phyloP scores from a whole-genome alignment of 2,797 vertebrate genomes.

The Helicolenus hilgendorfi region DNA sequence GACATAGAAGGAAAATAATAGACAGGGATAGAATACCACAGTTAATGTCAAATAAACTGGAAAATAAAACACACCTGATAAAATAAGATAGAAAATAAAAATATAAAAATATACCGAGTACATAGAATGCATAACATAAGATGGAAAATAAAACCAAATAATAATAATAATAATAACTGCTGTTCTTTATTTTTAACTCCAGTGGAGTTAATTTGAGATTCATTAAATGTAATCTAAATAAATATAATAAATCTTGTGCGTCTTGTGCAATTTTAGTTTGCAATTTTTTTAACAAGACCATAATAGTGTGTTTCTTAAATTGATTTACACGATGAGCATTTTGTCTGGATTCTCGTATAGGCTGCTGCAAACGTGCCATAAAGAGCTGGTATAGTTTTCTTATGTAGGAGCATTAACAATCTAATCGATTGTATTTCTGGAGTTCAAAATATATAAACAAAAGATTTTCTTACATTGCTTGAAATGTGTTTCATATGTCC shows the following conservation, averaged over 20 bases:
- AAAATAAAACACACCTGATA: neutral
- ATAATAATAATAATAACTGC: neutral
- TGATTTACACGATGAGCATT: too few species aligned
- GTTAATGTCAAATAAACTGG: neutral
- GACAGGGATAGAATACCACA: neutral
- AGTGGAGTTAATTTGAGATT: too few species aligned
- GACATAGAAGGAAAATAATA: neutral
- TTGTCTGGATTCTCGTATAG: neutral
- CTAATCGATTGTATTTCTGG: neutral
- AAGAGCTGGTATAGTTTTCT: neutral
- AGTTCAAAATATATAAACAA: neutral
- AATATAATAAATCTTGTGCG: neutral
- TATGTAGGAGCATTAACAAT: neutral
- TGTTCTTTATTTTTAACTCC: neutral
- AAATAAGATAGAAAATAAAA: neutral
- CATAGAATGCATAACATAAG: neutral
- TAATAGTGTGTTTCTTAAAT: neutral
- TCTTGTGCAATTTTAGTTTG: neutral
- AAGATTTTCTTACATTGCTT: neutral
- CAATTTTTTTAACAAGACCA: neutral
- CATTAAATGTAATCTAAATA: too few species aligned
- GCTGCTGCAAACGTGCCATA: neutral
- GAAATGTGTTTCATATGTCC: neutral
- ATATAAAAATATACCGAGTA: neutral
- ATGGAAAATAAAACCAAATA: neutral